Conservation (phyloP, 64 coral and sea anemone species). For the Catalaphyllia jardinei region DNA sequence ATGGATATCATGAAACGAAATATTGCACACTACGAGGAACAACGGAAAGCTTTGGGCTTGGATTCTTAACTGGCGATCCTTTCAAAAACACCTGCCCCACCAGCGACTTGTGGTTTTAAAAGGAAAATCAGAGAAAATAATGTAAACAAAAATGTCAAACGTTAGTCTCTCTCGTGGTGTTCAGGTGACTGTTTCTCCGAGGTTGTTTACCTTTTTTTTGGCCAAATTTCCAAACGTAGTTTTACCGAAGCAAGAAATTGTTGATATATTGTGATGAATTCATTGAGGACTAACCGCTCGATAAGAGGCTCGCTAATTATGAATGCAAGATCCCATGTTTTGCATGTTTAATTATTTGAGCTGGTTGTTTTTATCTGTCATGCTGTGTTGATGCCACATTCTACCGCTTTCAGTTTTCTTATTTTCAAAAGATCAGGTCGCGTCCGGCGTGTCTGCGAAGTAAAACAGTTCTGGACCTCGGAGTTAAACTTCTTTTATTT, state of each 20-base stretch:
- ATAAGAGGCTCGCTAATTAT: constrained; percentile 21
- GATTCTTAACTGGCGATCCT: constrained; percentile 20
- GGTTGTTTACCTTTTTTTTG: background rate
- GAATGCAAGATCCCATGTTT: background rate
- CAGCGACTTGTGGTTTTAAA: background rate
- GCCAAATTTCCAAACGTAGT: background rate
- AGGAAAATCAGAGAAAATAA: background rate
- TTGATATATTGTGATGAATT: constrained; percentile 18
- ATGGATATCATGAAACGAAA: constrained; percentile 99
- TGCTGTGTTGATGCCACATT: constrained; percentile 2
- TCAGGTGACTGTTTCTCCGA: background rate
- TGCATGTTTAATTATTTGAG: background rate
- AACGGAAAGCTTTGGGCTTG: constrained; percentile 82
- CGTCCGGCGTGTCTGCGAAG: background rate
- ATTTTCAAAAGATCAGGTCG: constrained; percentile 32
- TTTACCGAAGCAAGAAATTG: background rate
- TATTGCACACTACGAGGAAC: constrained; percentile 81
- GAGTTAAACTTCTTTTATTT: constrained; percentile 6
- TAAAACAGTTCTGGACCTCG: background rate
- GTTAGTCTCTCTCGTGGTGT: background rate
- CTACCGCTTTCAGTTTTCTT: background rate
- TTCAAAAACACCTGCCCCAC: constrained; percentile 26
- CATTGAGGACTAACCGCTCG: background rate
- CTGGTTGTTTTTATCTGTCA: background rate
- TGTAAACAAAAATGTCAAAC: background rate